Base-by-base conservation (phyloP, 2,797 vertebrate genomes). In the Crenuchus spilurus region DNA sequence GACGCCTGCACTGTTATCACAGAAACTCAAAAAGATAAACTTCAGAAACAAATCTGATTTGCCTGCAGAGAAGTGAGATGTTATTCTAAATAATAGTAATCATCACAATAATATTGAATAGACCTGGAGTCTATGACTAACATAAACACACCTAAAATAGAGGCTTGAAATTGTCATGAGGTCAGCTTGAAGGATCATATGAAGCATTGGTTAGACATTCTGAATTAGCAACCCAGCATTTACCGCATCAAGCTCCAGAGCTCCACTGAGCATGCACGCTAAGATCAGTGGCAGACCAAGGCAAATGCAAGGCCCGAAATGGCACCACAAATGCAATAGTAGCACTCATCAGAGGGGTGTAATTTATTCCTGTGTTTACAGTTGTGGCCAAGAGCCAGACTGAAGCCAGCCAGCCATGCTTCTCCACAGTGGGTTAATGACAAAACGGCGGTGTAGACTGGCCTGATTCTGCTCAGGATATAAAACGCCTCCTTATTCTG, bases 361-460 rank as follows among this genome's bases (percentile, higher is more conserved):
- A 88, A 90, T 92, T 91, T 88, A 70, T 86, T 79, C 74, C 57
- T 75, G 77, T 86, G 85, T 91, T 89, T 89, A 90, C 82, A 81
- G 80, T 81, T 83, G 63, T 86, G 84, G 89, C 86, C 82, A 71
- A 76, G 72, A 80, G 85, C 86, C 90, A 89, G 81, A 57, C 82
- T 76, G 80, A 72, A 88, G 83, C 83, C 82, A 71, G 80, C 62
- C 65, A 72, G 65, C 37, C 72, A 2, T 61, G 22, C 42, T 46
- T 70, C 75, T 78, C 57, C 57, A 69, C 65, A 54, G 79, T 65
- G 41, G 37, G 77, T 77, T 82, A 75, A 77, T 79, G 63, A 72
- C 51, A 72, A 74, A 70, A 69, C 65, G 55, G 67, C 63, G 72
- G 48, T 69, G 66, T 41, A 80, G 52, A 41, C 30, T 57, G 2